These are phyloP conservation scores for Alouatta palliata DNA, from an alignment of 2,113 vertebrate species.

Conservation along the genomic window DNA sequence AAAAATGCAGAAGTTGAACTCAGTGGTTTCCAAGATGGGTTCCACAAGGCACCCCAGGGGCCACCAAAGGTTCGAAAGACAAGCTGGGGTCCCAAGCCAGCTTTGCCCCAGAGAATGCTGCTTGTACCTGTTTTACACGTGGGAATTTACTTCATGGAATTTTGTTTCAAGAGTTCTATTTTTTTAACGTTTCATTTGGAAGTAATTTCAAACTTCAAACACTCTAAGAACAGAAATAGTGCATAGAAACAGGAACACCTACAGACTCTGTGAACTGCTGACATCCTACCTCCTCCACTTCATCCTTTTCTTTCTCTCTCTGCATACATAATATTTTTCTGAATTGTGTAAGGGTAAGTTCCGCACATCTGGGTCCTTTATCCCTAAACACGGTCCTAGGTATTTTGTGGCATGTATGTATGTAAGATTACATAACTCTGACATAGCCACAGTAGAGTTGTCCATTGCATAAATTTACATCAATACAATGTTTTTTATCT, in stretches of 20 bases:
- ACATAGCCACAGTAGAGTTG: rapidly evolving
- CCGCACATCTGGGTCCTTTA: not conserved
- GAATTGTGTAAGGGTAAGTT: not conserved
- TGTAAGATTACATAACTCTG: not conserved
- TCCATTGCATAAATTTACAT: not conserved
- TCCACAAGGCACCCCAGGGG: not conserved
- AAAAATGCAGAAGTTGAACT: not conserved
- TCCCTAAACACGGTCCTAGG: not conserved
- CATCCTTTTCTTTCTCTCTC: not conserved
- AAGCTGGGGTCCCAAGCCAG: not conserved
- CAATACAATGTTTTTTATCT: not conserved
- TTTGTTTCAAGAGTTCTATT: not conserved
- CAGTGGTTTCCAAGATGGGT: not conserved
- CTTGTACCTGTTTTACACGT: not conserved
- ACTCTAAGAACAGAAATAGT: not conserved
- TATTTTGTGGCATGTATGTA: not conserved
- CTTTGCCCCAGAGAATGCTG: not conserved
- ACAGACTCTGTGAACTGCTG: not conserved
- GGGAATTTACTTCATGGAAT: not conserved
- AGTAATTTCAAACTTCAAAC: not conserved
- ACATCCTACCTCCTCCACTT: not conserved
- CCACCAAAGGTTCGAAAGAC: not conserved
- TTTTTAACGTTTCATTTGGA: not conserved
- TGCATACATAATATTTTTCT: not conserved
- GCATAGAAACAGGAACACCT: not conserved